Percentiles rank a stretch among this genome's conserved stretches.
These are phyloP conservation scores for Bombus pyrosoma DNA, from an alignment of 1,140 invertebrate genomes.

Conservation along the genomic window DNA sequence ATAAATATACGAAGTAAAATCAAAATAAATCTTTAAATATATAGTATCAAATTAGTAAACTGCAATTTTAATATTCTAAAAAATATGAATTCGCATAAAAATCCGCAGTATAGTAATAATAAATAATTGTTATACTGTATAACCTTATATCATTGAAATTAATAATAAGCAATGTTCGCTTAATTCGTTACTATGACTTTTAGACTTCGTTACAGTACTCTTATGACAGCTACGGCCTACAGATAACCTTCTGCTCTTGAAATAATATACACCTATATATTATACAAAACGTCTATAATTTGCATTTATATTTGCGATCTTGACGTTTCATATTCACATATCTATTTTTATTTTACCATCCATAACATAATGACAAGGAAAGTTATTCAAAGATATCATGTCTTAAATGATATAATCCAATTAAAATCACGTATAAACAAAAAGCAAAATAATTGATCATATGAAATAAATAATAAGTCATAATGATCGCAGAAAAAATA, in stretches of 20 bases:
- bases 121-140: background rate
- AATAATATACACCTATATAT: constrained; percentile 5
- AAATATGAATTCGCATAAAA: too few relatives aligned
- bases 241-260: constrained; percentile 30
- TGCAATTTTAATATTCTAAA: too few relatives aligned
- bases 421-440: background rate
- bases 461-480: background rate
- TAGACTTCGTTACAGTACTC: background rate
- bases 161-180: background rate
- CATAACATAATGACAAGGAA: background rate
- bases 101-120: background rate
- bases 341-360: background rate
- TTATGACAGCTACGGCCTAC: background rate
- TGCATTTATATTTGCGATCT: background rate
- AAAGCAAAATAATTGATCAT: background rate
- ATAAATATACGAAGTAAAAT: too few relatives aligned
- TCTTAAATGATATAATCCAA: background rate
- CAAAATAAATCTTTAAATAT: background rate
- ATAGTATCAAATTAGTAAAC: background rate
- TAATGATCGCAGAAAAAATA: background rate
- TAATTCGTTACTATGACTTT: background rate
- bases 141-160: background rate
- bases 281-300: background rate
- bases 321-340: background rate
- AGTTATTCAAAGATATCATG: background rate